Evolutionary conservation across 2,113 vertebrate genomes (phyloP).

Genomic region (Peromyscus maniculatus): DNA sequence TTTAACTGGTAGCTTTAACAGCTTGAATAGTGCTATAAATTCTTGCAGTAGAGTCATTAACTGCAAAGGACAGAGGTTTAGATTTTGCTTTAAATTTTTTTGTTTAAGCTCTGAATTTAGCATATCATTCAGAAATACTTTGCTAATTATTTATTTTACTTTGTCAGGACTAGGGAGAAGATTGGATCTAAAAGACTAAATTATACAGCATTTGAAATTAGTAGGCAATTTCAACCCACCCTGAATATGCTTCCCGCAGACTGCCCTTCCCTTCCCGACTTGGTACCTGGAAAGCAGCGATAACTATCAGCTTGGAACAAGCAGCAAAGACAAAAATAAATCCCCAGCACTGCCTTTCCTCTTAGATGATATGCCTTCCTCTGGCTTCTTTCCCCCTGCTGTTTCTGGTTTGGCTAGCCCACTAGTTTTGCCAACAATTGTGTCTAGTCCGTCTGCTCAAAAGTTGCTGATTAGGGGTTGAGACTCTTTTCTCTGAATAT

Average conservation of each 20-base stretch:
- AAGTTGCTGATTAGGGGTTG: conserved; percentile 62
- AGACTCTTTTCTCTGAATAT: not conserved
- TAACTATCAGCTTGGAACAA: conserved; percentile 73
- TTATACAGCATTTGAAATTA: conserved; percentile 78
- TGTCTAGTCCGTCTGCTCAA: conserved; percentile 67
- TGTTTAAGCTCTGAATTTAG: conserved; percentile 56
- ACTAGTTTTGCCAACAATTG: conserved; percentile 53
- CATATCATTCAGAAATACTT: conserved; percentile 60
- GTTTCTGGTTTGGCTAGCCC: conserved; percentile 51
- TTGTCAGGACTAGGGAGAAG: conserved; percentile 30
- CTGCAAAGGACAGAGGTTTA: conserved; percentile 50
- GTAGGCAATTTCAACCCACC: conserved; percentile 61
- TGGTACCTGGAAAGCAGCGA: conserved; percentile 71
- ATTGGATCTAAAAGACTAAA: conserved; percentile 68
- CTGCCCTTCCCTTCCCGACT: conserved; percentile 49
- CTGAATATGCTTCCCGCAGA: conserved; percentile 57
- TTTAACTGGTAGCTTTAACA: conserved; percentile 69
- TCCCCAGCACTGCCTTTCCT: conserved; percentile 25
- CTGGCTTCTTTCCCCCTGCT: conserved; percentile 41
- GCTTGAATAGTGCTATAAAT: conserved; percentile 62
- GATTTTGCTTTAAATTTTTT: conserved; percentile 19
- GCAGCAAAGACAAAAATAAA: conserved; percentile 78
- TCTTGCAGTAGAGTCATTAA: conserved; percentile 30
- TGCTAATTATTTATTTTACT: conserved; percentile 68
- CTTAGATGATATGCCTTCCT: conserved; percentile 59